Base-by-base conservation (phyloP, 2,113 vertebrate species). In the Psittacula cyanocephala region DNA sequence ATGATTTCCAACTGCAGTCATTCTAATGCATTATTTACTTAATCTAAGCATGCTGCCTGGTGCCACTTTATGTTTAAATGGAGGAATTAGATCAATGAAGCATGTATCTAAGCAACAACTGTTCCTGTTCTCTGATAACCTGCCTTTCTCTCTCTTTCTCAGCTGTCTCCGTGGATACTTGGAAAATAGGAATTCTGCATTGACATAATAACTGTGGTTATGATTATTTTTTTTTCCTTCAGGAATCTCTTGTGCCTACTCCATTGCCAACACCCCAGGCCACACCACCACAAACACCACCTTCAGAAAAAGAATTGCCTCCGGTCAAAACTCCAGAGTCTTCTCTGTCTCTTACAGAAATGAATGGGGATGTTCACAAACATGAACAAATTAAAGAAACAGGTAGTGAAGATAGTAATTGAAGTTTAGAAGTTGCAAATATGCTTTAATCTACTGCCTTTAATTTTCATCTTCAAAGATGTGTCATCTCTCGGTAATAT, bases 241-340 rank as follows among this genome's bases (percentile, higher is more conserved):
- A 98, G 97, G 96, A 96, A 41, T 74, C 91, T 92, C 11, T 76
- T 65, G 83, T 98, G 28, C 94, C 94, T 77, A 97, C 98, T 74
- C 98, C 98, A 20, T 57, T 98, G 86, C 97, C 98, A 75, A 99
- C 98, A 46, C 98, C 98, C 17, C 97, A 98, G 97, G 97, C 97
- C 83, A 98, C 98, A 52, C 98, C 98, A 76, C 97, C 97, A 83
- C 82, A n/a, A 27, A 97, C 98, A 88, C 96, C 96, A 23, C 91
- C 96, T 67, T 89, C 80, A 91, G 82, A 92, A 69, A 82, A 95
- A 88, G 96, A 96, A n/a, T n/a, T 20, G 3, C 84, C 97, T 77
- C 64, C 82, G 4, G 91, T 98, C 41, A 97, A 87, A 96, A 99
- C 98, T 88, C 98, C 98, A 35, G 97, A 97, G 59, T 86, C 97